Evolutionary conservation across 2,113 vertebrate genomes (phyloP).

Genomic region (Pampusana beccarii): DNA sequence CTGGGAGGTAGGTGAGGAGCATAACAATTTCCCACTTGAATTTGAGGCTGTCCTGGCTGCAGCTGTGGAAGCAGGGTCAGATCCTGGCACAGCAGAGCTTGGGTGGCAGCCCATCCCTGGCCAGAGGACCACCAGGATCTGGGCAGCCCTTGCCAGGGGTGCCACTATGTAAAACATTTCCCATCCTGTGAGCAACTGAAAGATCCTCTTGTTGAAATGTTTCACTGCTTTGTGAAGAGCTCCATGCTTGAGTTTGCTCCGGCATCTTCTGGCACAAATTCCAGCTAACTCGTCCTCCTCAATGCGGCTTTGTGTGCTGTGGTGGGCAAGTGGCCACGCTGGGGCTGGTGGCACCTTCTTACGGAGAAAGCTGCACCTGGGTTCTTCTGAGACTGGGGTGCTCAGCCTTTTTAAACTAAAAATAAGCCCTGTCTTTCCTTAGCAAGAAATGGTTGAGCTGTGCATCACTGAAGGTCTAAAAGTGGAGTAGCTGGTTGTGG

Average conservation of each 20-base stretch:
- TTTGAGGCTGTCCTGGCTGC: background rate
- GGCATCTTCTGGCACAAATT: background rate
- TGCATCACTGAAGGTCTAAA: background rate
- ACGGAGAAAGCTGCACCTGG: background rate
- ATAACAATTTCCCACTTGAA: background rate
- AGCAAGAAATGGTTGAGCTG: background rate
- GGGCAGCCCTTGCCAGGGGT: background rate
- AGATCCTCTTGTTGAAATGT: background rate
- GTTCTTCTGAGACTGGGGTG: background rate
- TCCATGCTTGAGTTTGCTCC: background rate
- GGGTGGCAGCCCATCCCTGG: background rate
- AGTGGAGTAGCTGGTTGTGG: background rate
- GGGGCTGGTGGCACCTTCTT: background rate
- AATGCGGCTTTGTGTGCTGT: background rate
- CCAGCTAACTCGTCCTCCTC: background rate
- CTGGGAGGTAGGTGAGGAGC: background rate
- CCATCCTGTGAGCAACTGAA: background rate
- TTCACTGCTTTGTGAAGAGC: background rate
- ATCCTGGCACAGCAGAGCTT: background rate
- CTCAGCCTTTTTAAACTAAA: background rate
- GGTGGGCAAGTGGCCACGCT: rapidly evolving
- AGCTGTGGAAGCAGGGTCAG: background rate
- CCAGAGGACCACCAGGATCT: background rate
- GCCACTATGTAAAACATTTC: background rate
- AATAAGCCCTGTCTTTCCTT: background rate